phyloP scores from a whole-genome alignment of 2,888 invertebrate species.

The Eumacrocentrus americanus region DNA sequence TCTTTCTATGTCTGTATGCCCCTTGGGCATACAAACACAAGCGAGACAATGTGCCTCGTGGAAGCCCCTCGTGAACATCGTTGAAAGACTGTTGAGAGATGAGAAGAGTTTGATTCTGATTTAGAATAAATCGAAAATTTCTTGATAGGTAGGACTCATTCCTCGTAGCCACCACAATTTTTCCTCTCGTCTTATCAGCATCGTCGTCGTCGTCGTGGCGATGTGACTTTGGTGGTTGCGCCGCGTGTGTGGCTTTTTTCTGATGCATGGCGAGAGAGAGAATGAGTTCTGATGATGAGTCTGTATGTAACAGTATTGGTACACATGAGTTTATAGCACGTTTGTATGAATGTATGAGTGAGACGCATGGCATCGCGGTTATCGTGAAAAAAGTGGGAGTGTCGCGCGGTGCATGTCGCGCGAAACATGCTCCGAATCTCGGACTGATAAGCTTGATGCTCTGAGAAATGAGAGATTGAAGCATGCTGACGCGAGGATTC shows the following conservation, averaged over 20 bases:
- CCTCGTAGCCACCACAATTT: too few species aligned
- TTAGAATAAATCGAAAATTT: too few species aligned
- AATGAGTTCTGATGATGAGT: background rate
- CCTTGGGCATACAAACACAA: background rate
- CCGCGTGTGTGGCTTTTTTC: too few species aligned
- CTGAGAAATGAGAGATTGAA: constrained; percentile 1
- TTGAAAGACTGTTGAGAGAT: too few species aligned
- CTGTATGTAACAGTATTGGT: constrained; percentile 13
- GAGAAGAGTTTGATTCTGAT: too few species aligned
- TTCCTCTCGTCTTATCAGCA: too few species aligned
- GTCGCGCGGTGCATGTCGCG: constrained; percentile 41
- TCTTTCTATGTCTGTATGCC: background rate
- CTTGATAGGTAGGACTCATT: too few species aligned
- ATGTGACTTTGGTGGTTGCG: too few species aligned
- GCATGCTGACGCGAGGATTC: background rate
- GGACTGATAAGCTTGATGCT: constrained; percentile 5
- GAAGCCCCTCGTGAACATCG: constrained; percentile 9
- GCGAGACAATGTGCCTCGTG: background rate
- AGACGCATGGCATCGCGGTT: constrained; percentile 31
- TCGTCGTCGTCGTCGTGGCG: background rate
- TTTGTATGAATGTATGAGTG: constrained; percentile 16
- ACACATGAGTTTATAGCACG: constrained; percentile 1
- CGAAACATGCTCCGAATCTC: constrained; percentile 33
- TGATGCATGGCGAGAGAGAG: too few species aligned
- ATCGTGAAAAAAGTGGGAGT: constrained; percentile 44